Base-by-base conservation (phyloP, 2,888 invertebrate species). In the Augochlorella aurata region DNA sequence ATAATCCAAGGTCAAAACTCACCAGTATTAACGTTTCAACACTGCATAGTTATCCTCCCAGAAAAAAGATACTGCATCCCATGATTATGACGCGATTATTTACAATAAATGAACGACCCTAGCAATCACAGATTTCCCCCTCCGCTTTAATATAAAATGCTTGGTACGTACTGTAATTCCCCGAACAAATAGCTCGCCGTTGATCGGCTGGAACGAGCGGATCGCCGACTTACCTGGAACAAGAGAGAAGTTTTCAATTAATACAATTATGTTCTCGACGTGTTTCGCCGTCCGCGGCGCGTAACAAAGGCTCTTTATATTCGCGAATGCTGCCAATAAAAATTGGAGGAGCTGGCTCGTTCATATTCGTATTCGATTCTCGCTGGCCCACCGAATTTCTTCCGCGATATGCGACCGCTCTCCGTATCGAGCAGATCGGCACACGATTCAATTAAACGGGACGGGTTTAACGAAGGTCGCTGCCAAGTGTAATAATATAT, bases 221-320 rank as follows among this genome's bases (percentile, higher is more conserved):
- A 24, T 24, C 14, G 2, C 49, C 67, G 24, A 68, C 67, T 49
- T 49, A 68, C 67, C 67, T 68, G 29, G 5, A 68, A 68, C 49
- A 49, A 68, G 4, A 49, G 29, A 10, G 24, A 68, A 68, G 4
- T 16, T 16, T 29, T 70, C 38, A 24, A 70, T 45, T n/a, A 58
- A 18, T 45, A 45, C 21, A 63, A 63, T 63, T 44, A 63, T 9
- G 63, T 63, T 9, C 38, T 38, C 63, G 9, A 29, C 18, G 9
- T 63, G 7, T 61, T 29, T 8, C 61, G 24, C 29, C 18, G 50
- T 50, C 1, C 14, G 7, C 29, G 61, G 16, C 29, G 38, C 9
- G 38, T 10, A 63, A 63, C 63, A 38, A 38, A 38, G 9, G 9
- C 38, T 63, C 18, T 29, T 63, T 63, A 63, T 63, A 18, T 63